A percentile compares a stretch with the other conserved stretches of the same genome.
phyloP scores from a whole-genome alignment of 2,797 vertebrate genomes.

The Centroberyx gerrardi region DNA sequence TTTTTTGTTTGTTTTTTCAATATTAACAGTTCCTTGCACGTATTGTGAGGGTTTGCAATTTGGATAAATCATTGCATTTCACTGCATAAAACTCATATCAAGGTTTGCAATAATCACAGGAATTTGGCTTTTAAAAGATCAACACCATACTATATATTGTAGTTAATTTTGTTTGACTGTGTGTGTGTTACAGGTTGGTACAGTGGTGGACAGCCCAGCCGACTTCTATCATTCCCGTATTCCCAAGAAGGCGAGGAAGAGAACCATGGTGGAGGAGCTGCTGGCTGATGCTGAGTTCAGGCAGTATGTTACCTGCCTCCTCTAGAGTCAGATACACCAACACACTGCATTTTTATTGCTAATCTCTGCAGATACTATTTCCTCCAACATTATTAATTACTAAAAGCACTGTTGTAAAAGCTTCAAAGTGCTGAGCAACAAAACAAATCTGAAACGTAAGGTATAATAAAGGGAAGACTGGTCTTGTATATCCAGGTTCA shows the following conservation, averaged over 20 bases:
- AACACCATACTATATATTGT: background rate
- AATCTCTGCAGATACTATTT: background rate
- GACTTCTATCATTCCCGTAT: constrained; percentile 97
- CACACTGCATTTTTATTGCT: background rate
- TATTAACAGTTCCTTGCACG: background rate
- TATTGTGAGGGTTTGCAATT: background rate
- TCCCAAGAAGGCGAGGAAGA: constrained; percentile 95
- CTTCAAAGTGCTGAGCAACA: no score
- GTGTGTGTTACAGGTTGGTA: constrained; percentile 87
- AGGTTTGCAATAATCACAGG: background rate
- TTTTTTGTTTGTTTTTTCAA: background rate
- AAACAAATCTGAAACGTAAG: no score
- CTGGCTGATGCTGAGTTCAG: constrained; percentile 95
- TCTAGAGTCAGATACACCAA: background rate
- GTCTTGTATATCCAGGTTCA: no score
- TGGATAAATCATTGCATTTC: background rate
- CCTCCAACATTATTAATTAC: background rate
- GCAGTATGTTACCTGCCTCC: constrained; percentile 84
- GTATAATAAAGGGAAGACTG: no score
- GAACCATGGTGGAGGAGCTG: constrained; percentile 96
- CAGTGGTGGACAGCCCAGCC: constrained; percentile 92
- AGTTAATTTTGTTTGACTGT: background rate
- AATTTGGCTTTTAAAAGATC: background rate
- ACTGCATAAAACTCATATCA: background rate
- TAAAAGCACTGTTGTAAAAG: no score